Evolutionary conservation across 2,797 vertebrate genomes (phyloP).

Genomic region (Takifugu rubripes): DNA sequence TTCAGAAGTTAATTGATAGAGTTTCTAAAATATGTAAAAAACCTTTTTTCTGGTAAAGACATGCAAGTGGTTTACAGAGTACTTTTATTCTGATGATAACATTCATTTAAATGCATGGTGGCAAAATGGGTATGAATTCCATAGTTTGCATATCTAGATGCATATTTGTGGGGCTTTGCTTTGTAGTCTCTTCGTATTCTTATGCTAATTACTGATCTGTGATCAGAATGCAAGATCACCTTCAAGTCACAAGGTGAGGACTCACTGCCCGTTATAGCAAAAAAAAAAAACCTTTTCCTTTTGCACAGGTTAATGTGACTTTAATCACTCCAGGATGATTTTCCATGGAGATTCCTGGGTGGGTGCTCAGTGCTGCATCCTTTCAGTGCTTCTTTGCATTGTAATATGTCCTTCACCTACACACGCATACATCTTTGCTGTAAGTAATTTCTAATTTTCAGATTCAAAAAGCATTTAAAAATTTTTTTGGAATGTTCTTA

Average conservation of each 20-base stretch:
- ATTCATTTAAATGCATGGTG: background rate
- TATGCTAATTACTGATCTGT: constrained; percentile 5
- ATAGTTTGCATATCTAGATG: constrained; percentile 9
- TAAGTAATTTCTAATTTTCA: constrained; percentile 55
- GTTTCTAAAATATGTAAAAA: too few relatives aligned
- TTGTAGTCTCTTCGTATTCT: constrained; percentile 1
- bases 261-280: background rate
- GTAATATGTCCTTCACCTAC: constrained; percentile 54
- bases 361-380: constrained; percentile 39
- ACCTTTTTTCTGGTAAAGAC: too few relatives aligned
- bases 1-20: too few relatives aligned
- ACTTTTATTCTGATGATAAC: background rate
- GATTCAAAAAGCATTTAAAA: background rate
- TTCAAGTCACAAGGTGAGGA: background rate
- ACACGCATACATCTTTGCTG: constrained; percentile 76
- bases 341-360: constrained; percentile 14
- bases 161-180: constrained; percentile 1
- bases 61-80: too few relatives aligned
- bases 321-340: constrained; percentile 53
- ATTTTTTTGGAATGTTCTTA: background rate
- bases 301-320: constrained; percentile 22
- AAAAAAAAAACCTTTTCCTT: background rate
- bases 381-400: constrained; percentile 52
- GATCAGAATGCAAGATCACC: background rate
- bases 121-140: background rate